Conservation (phyloP, 2,888 invertebrate species). For the Gari tellinella region DNA sequence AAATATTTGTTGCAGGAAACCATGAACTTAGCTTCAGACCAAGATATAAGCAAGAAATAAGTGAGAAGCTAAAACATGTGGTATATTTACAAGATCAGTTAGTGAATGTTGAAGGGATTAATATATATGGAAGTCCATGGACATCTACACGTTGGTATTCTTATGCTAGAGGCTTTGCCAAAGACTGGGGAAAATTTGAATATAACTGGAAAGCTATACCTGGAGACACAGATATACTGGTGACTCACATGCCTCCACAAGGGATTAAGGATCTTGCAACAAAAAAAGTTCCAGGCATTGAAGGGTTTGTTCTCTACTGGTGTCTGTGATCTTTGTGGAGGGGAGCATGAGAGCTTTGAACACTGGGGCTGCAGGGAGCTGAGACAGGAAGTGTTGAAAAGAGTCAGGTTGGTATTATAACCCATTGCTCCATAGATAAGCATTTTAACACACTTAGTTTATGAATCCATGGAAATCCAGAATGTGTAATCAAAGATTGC, state of each 20-base stretch:
- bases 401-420: constrained; percentile 72
- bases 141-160: constrained; percentile 69
- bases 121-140: constrained; percentile 80
- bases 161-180: constrained; percentile 72
- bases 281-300: constrained; percentile 37
- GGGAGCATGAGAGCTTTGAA: constrained; percentile 50
- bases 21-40: constrained; percentile 74
- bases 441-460: no score
- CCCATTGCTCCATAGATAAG: no score
- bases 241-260: constrained; percentile 79
- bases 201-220: constrained; percentile 75
- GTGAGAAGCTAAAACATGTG: constrained; percentile 67
- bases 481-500: no score
- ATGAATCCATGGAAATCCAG: no score
- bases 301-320: constrained; percentile 33
- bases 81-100: constrained; percentile 77
- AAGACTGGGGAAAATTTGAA: constrained; percentile 56
- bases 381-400: constrained; percentile 58
- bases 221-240: constrained; percentile 75
- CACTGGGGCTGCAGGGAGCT: constrained; percentile 72
- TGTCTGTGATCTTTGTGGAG: constrained; percentile 54
- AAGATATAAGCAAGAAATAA: constrained; percentile 59
- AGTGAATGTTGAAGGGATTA: constrained; percentile 71
- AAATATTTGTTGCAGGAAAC: constrained; percentile 81
- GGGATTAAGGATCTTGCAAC: constrained; percentile 72